phyloP scores from a whole-genome alignment of 2,797 vertebrate species.

The Micropoecilia bifurca region DNA sequence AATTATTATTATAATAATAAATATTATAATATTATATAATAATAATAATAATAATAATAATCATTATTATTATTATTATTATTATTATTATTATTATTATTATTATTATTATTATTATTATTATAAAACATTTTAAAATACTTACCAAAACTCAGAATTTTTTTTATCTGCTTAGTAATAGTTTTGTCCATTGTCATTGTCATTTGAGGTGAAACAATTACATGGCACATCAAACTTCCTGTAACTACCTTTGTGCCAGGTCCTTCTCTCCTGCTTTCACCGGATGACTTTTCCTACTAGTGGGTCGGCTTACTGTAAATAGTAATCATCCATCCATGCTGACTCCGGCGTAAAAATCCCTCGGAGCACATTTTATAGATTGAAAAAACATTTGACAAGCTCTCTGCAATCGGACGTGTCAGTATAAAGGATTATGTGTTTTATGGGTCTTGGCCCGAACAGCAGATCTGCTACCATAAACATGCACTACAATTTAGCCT shows the following conservation, averaged over 20 bases:
- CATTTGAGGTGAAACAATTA: not conserved
- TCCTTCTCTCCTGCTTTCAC: constrained; percentile 34
- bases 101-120: too few species aligned
- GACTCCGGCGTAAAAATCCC: constrained; percentile 57
- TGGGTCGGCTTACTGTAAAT: constrained; percentile 69
- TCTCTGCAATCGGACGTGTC: constrained; percentile 75
- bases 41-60: not conserved
- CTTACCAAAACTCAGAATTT: not conserved
- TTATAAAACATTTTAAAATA: not conserved
- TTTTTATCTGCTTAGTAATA: not conserved
- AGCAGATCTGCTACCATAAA: constrained; percentile 75
- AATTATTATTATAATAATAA: too few species aligned
- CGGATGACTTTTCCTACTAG: constrained; percentile 37
- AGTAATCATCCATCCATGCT: constrained; percentile 66
- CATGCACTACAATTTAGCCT: constrained; percentile 73
- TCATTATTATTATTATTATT: too few species aligned
- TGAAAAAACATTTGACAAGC: constrained; percentile 73
- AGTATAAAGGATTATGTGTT: constrained; percentile 81
- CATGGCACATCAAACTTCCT: not conserved
- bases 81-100: too few species aligned
- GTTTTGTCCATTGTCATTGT: not conserved
- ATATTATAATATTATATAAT: too few species aligned
- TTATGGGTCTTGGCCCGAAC: constrained; percentile 69
- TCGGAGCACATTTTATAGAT: constrained; percentile 77
- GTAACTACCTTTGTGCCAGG: constrained; percentile 3